phyloP scores from a whole-genome alignment of 2,113 vertebrate genomes.

The Uria aalge region DNA sequence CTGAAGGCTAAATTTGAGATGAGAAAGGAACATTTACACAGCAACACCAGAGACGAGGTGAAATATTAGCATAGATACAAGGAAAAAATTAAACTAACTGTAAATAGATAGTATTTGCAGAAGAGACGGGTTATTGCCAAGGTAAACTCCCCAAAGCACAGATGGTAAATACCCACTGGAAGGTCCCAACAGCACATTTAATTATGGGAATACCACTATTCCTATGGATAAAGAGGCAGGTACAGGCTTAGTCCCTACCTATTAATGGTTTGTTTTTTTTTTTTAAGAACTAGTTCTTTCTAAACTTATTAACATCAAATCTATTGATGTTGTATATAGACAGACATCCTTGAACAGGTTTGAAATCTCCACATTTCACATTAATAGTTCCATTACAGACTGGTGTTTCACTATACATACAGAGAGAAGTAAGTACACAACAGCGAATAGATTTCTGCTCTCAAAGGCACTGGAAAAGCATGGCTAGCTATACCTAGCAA shows the following conservation, averaged over 20 bases:
- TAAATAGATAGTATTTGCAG: not conserved
- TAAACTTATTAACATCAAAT: not conserved
- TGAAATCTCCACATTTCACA: not conserved
- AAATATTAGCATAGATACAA: not conserved
- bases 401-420: not conserved
- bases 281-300: not conserved
- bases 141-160: not conserved
- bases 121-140: not conserved
- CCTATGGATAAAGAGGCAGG: not conserved
- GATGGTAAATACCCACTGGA: not conserved
- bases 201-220: not conserved
- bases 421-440: not conserved
- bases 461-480: not conserved
- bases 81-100: not conserved
- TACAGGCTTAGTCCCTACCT: not conserved
- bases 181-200: not conserved
- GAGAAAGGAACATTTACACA: not conserved
- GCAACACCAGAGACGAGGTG: not conserved
- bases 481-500: not conserved
- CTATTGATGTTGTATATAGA: not conserved
- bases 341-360: not conserved
- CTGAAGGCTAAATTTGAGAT: not conserved
- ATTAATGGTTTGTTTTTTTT: not conserved
- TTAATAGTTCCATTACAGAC: not conserved
- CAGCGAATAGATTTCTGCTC: not conserved